Evolutionary conservation across 2,113 vertebrate genomes (phyloP).

Genomic region (Sorex fumeus): DNA sequence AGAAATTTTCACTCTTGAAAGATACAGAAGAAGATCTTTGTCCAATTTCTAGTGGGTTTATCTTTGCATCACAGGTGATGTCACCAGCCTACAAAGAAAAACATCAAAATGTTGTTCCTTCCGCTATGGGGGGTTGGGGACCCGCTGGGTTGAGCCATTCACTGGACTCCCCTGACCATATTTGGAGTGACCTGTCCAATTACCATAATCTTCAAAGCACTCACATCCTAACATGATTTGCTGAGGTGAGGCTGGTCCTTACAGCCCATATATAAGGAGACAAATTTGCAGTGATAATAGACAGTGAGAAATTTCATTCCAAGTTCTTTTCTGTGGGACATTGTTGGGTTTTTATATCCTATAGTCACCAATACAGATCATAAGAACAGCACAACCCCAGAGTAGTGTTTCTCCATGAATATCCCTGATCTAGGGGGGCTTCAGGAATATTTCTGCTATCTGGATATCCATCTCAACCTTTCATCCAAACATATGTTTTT

Average conservation of each 20-base stretch:
- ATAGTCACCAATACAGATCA: neutral
- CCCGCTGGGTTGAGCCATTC: too few species aligned
- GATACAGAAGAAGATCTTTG: slow-evolving; percentile 82
- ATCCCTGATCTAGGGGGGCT: too few species aligned
- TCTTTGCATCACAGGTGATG: slow-evolving; percentile 89
- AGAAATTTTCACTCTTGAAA: slow-evolving; percentile 92
- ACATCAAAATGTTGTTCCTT: neutral
- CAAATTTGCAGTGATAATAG: neutral
- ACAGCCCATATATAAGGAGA: neutral
- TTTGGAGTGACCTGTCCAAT: neutral
- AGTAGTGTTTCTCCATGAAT: neutral
- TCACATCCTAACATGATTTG: neutral
- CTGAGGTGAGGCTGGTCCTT: neutral
- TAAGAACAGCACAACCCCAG: too few species aligned
- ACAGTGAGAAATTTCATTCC: neutral
- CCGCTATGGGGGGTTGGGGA: neutral
- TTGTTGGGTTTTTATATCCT: neutral
- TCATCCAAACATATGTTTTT: neutral
- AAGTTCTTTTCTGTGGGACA: neutral
- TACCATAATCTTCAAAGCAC: fast-evolving
- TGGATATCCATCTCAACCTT: neutral
- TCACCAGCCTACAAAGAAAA: slow-evolving; percentile 88
- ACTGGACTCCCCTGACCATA: neutral
- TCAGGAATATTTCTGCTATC: neutral
- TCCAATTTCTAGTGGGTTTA: slow-evolving; percentile 92